phyloP scores from a whole-genome alignment of 2,797 vertebrate species.

The Sebastes matsubarae region DNA sequence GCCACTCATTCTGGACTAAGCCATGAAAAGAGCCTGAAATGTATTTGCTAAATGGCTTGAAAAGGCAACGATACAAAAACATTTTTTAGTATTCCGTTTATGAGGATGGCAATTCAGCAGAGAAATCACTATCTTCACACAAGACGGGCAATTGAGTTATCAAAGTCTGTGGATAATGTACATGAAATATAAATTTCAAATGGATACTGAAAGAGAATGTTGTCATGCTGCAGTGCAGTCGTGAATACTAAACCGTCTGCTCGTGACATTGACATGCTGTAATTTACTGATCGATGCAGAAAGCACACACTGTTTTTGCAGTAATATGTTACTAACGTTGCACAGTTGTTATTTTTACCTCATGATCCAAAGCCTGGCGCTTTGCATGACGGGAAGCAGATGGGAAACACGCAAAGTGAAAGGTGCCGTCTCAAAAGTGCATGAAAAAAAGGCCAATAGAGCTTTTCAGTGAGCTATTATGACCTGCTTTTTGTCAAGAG shows the following conservation, averaged over 20 bases:
- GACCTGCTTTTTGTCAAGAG: background rate
- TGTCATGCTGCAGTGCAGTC: background rate
- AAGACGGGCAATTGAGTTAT: background rate
- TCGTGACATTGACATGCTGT: background rate
- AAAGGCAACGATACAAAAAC: background rate
- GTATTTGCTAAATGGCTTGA: background rate
- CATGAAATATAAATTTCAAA: background rate
- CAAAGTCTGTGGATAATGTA: background rate
- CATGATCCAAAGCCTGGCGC: background rate
- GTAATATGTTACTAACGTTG: background rate
- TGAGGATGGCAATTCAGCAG: background rate
- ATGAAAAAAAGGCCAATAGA: background rate
- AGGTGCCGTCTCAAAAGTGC: background rate
- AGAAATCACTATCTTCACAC: background rate
- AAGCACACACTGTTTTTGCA: background rate
- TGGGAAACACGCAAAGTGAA: background rate
- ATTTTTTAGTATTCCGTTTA: slow-evolving; percentile 12
- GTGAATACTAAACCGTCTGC: background rate
- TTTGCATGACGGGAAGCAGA: background rate
- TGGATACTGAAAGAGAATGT: background rate
- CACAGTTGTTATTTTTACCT: background rate
- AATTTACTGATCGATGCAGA: background rate
- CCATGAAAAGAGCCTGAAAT: background rate
- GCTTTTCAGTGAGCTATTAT: background rate
- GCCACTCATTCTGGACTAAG: slow-evolving; percentile 7